Percentiles rank a stretch among this genome's conserved stretches.
These are phyloP conservation scores for Zootoca vivipara DNA, from an alignment of 2,113 vertebrate genomes.

Conservation along the genomic window DNA sequence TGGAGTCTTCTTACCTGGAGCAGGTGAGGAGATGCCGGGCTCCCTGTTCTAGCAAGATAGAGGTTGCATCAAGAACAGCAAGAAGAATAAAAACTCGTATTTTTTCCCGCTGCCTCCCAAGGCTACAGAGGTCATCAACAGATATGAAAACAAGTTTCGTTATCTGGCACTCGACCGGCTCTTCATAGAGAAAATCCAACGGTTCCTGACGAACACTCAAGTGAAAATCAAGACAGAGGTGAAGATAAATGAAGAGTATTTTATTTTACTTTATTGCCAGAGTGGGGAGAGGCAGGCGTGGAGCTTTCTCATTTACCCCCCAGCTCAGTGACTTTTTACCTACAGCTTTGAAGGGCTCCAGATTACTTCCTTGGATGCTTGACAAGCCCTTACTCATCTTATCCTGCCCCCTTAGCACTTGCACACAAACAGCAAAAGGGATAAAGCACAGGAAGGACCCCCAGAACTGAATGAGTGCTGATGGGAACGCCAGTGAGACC, in stretches of 20 bases:
- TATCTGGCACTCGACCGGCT: constrained; percentile 64
- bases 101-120: constrained; percentile 32
- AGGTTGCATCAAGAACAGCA: neutral
- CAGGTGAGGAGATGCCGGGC: constrained; percentile 68
- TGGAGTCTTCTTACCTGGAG: constrained; percentile 73
- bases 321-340: too few species aligned
- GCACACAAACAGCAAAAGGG: too few species aligned
- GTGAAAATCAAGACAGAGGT: constrained; percentile 84
- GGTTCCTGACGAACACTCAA: constrained; percentile 72
- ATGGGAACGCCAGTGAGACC: too few species aligned
- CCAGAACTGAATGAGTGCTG: too few species aligned
- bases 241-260: neutral
- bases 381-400: too few species aligned
- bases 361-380: too few species aligned
- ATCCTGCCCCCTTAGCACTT: too few species aligned
- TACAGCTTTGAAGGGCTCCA: too few species aligned
- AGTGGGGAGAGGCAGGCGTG: too few species aligned
- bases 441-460: too few species aligned
- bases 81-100: neutral
- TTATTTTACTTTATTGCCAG: neutral
- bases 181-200: constrained; percentile 81
- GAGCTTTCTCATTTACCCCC: too few species aligned
- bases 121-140: constrained; percentile 77
- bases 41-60: neutral
- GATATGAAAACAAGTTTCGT: constrained; percentile 74